phyloP scores from a whole-genome alignment of 2,888 invertebrate species.

The Synergus itoensis region DNA sequence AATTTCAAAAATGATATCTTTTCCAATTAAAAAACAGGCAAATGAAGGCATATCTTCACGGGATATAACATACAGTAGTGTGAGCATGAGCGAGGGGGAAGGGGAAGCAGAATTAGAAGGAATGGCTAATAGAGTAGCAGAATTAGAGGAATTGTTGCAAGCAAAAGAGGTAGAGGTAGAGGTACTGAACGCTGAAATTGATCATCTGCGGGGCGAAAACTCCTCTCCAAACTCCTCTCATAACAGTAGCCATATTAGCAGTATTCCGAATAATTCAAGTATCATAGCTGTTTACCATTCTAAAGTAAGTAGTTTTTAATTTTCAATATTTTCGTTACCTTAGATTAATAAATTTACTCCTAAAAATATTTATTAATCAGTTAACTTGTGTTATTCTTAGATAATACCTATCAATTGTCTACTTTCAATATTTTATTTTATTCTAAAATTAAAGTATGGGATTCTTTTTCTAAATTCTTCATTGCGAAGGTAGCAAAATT shows the following conservation, averaged over 20 bases:
- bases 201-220: conserved; percentile 77
- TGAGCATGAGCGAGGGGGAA: conserved; percentile 75
- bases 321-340: neutral
- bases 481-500: neutral
- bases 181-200: conserved; percentile 78
- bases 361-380: too few relatives aligned
- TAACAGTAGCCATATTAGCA: conserved; percentile 79
- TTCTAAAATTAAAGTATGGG: neutral
- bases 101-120: conserved; percentile 74
- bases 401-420: neutral
- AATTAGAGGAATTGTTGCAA: conserved; percentile 77
- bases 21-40: conserved; percentile 53
- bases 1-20: neutral
- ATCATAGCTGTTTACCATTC: conserved; percentile 85
- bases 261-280: conserved; percentile 84
- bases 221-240: conserved; percentile 79
- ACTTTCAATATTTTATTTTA: neutral
- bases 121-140: conserved; percentile 74
- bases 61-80: conserved; percentile 72
- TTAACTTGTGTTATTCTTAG: conserved; percentile 56
- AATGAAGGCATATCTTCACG: conserved; percentile 68
- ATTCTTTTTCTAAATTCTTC: neutral
- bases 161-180: conserved; percentile 79
- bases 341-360: conserved; percentile 56
- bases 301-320: conserved; percentile 80